Conservation (phyloP, 2,888 invertebrate species). For the Cinara cedri region DNA sequence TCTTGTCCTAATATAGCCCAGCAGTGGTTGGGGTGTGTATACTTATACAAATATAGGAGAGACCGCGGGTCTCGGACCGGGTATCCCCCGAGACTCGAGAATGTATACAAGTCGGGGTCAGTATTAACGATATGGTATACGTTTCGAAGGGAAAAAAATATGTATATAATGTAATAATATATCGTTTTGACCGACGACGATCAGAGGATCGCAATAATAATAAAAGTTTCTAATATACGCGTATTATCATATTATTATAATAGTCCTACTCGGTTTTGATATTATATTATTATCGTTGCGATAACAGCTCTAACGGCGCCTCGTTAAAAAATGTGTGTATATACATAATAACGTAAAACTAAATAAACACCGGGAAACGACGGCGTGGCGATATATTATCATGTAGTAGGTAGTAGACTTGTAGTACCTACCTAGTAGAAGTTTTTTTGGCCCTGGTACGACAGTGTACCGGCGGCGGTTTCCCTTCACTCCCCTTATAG, state of each 20-base stretch:
- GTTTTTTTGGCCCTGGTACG: conserved; percentile 22
- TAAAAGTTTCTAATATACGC: not conserved
- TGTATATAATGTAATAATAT: not conserved
- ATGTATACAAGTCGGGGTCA: no score
- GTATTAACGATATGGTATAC: not conserved
- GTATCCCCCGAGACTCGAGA: no score
- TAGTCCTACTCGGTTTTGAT: not conserved
- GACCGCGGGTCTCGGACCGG: no score
- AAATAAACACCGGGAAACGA: not conserved
- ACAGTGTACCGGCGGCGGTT: not conserved
- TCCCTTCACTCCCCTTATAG: no score
- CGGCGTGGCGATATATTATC: not conserved
- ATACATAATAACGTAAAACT: not conserved
- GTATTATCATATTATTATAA: not conserved
- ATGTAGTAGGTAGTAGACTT: no score
- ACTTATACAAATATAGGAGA: no score
- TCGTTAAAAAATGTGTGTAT: conserved; percentile 25
- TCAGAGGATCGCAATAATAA: not conserved
- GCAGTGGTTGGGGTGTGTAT: no score
- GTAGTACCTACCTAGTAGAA: not conserved
- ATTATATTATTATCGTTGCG: no score
- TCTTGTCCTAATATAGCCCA: no score
- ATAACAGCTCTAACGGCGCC: not conserved
- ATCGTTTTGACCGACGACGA: not conserved
- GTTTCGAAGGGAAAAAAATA: not conserved